Conservation (phyloP, 2,888 invertebrate species). For the Anoplius nigerrimus region DNA sequence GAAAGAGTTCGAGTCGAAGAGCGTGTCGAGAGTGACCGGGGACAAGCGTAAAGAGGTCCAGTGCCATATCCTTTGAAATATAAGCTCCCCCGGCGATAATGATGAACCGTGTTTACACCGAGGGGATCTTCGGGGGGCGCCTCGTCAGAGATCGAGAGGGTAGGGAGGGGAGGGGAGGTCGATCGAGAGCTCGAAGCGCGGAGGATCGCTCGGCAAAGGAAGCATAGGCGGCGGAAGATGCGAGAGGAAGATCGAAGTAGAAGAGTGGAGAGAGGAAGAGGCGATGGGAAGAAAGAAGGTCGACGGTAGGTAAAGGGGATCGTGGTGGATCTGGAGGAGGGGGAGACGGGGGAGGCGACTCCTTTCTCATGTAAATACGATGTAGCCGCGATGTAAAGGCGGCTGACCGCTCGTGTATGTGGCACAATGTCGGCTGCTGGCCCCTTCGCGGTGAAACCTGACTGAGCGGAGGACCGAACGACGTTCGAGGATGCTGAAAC, state of each 20-base stretch:
- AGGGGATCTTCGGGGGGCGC: constrained; percentile 56
- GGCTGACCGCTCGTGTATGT: constrained; percentile 67
- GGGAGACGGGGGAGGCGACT: constrained; percentile 59
- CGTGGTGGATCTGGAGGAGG: constrained; percentile 23
- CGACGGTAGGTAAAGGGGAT: not conserved
- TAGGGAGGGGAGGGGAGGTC: constrained; percentile 34
- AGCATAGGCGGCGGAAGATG: not conserved
- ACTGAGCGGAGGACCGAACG: constrained; percentile 26
- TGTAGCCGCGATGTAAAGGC: constrained; percentile 72
- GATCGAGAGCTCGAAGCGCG: constrained; percentile 24
- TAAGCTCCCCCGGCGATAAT: constrained; percentile 69
- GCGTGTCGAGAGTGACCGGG: constrained; percentile 49
- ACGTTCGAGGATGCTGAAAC: no score
- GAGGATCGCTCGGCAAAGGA: not conserved
- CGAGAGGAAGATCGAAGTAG: not conserved
- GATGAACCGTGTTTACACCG: constrained; percentile 73
- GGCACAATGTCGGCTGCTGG: constrained; percentile 67
- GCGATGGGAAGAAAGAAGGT: constrained; percentile 10
- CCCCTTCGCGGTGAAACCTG: constrained; percentile 36
- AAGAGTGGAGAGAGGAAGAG: constrained; percentile 11
- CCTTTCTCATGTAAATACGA: constrained; percentile 75
- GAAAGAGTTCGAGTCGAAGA: constrained; percentile 1
- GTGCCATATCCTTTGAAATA: constrained; percentile 57
- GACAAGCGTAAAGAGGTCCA: constrained; percentile 53
- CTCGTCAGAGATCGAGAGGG: constrained; percentile 52